phyloP scores from a whole-genome alignment of 2,113 vertebrate species.

The Colius striatus region DNA sequence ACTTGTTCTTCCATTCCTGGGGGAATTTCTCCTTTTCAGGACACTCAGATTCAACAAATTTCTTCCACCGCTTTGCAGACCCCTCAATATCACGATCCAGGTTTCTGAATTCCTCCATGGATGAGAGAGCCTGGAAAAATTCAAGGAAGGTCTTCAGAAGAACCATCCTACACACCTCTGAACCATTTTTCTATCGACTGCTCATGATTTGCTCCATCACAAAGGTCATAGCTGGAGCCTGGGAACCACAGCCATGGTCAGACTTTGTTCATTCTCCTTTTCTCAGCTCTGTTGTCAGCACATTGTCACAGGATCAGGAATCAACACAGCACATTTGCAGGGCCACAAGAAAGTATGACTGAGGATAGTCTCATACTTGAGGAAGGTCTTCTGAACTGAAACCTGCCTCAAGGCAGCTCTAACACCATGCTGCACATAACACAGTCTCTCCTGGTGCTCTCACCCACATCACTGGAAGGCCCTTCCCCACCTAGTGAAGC shows the following conservation, averaged over 20 bases:
- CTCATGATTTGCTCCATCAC: neutral
- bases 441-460: neutral
- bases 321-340: accelerated
- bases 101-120: conserved; percentile 90
- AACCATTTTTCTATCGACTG: neutral
- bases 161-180: accelerated
- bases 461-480: neutral
- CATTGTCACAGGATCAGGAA: neutral
- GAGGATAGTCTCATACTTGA: neutral
- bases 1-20: conserved; percentile 95
- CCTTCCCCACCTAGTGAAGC: neutral
- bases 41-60: conserved; percentile 91
- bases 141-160: neutral
- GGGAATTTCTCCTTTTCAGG: conserved; percentile 96
- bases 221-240: neutral
- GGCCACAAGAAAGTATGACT: neutral
- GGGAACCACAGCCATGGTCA: neutral
- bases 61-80: conserved; percentile 94
- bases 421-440: neutral
- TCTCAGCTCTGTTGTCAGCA: neutral
- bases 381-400: neutral
- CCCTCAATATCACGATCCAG: conserved; percentile 93
- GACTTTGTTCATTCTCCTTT: neutral
- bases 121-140: conserved; percentile 82
- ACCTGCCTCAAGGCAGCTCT: neutral